Percentiles rank a stretch among this genome's conserved stretches.
Evolutionary conservation across 2,113 vertebrate genomes (phyloP).

Genomic region (Carassius carassius): DNA sequence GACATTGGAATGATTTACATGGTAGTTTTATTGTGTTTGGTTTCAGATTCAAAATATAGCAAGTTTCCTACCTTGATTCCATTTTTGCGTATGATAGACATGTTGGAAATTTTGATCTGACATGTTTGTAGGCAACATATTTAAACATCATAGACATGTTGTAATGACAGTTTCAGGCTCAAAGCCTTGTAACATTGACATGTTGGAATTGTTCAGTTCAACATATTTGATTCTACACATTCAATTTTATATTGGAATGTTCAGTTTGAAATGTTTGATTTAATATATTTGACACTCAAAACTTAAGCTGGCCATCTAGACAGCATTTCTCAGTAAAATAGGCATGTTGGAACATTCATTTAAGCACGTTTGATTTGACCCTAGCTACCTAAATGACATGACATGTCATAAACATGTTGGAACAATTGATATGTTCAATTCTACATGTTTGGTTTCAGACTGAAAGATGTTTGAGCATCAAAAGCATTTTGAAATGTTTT

Average conservation of each 20-base stretch:
- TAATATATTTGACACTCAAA: background rate
- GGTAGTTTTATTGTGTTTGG: too few relatives aligned
- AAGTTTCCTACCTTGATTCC: too few relatives aligned
- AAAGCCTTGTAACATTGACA: too few relatives aligned
- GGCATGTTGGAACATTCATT: background rate
- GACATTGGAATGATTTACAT: too few relatives aligned
- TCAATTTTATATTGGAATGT: too few relatives aligned
- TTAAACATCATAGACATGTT: too few relatives aligned
- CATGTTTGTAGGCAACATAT: too few relatives aligned
- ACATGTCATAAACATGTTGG: background rate
- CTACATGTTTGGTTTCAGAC: background rate
- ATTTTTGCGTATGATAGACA: background rate
- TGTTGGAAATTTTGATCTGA: background rate
- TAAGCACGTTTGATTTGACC: background rate
- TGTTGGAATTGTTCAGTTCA: too few relatives aligned
- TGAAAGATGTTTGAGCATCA: background rate
- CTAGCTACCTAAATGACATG: background rate
- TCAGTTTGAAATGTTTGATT: background rate
- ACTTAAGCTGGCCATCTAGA: background rate
- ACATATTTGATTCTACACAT: background rate
- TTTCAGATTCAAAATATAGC: too few relatives aligned
- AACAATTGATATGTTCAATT: background rate
- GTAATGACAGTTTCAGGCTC: too few relatives aligned
- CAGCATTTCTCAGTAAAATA: background rate
- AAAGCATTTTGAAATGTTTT: background rate